phyloP scores from a whole-genome alignment of 2,797 vertebrate species.

The Philypnodon macrostomus region DNA sequence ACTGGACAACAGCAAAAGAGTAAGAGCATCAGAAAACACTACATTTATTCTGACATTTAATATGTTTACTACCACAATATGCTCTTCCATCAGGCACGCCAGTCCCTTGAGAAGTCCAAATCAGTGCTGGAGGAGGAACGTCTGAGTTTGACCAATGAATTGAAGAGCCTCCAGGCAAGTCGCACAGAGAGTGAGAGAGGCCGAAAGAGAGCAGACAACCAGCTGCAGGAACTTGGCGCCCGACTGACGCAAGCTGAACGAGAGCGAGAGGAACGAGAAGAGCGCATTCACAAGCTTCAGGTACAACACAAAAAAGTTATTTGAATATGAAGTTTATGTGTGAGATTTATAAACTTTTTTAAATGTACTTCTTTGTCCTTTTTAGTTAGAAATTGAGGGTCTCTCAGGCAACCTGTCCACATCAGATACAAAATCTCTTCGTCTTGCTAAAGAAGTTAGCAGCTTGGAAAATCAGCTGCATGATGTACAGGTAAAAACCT shows the following conservation, averaged over 20 bases:
- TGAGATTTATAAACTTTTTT: not conserved
- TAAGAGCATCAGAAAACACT: slow-evolving; percentile 33
- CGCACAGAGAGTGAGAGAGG: slow-evolving; percentile 85
- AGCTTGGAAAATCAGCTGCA: slow-evolving; percentile 84
- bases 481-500: slow-evolving; percentile 81
- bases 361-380: slow-evolving; percentile 12
- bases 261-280: slow-evolving; percentile 78
- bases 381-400: slow-evolving; percentile 83
- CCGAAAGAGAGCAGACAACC: slow-evolving; percentile 82
- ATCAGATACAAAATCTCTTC: slow-evolving; percentile 82
- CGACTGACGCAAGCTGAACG: slow-evolving; percentile 81
- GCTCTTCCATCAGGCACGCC: slow-evolving; percentile 66
- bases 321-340: not conserved
- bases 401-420: slow-evolving; percentile 76
- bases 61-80: not conserved
- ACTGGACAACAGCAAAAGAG: slow-evolving; percentile 81
- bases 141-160: slow-evolving; percentile 75
- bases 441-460: slow-evolving; percentile 84
- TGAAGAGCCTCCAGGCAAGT: slow-evolving; percentile 78
- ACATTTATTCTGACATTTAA: not conserved
- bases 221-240: slow-evolving; percentile 83
- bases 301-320: slow-evolving; percentile 50
- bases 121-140: slow-evolving; percentile 82
- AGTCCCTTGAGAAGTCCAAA: slow-evolving; percentile 86
- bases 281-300: slow-evolving; percentile 84